Evolutionary conservation across 2,888 invertebrate genomes (phyloP).

Genomic region (Pseudococcus viburni): DNA sequence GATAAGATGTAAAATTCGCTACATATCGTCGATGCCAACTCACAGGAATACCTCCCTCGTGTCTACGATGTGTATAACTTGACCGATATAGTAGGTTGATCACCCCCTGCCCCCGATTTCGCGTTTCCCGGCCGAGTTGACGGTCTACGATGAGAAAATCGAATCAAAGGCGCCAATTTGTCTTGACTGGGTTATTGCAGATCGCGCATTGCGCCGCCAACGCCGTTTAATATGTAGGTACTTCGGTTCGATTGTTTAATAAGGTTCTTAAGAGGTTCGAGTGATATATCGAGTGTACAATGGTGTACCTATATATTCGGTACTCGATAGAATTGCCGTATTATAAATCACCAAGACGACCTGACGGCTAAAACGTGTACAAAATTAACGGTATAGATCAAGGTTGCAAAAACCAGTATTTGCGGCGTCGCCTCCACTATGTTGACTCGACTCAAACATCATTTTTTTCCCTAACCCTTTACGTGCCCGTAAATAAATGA

Average conservation of each 20-base stretch:
- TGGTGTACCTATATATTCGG: background rate
- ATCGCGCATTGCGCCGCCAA: background rate
- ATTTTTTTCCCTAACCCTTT: slow-evolving; percentile 10
- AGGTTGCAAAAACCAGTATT: background rate
- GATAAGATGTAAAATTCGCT: slow-evolving; percentile 19
- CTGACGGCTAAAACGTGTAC: slow-evolving; percentile 17
- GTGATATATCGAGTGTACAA: slow-evolving; percentile 14
- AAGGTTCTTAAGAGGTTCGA: slow-evolving; percentile 1
- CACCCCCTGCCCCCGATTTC: background rate
- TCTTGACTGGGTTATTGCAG: slow-evolving; percentile 38
- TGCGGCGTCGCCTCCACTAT: background rate
- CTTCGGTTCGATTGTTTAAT: slow-evolving; percentile 20
- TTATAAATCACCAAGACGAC: slow-evolving; percentile 26
- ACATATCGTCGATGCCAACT: too few species aligned
- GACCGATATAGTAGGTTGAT: slow-evolving; percentile 42
- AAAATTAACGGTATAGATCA: slow-evolving; percentile 28
- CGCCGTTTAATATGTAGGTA: background rate
- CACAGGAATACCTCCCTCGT: background rate
- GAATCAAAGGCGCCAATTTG: slow-evolving; percentile 44
- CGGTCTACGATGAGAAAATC: background rate
- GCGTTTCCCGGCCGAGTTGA: background rate
- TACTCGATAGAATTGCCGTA: background rate
- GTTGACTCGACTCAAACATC: background rate
- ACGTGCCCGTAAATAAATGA: background rate
- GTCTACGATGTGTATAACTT: background rate